Base-by-base conservation (phyloP, 92 coral and sea anemone genomes). In the Chrysogorgia sp. region DNA sequence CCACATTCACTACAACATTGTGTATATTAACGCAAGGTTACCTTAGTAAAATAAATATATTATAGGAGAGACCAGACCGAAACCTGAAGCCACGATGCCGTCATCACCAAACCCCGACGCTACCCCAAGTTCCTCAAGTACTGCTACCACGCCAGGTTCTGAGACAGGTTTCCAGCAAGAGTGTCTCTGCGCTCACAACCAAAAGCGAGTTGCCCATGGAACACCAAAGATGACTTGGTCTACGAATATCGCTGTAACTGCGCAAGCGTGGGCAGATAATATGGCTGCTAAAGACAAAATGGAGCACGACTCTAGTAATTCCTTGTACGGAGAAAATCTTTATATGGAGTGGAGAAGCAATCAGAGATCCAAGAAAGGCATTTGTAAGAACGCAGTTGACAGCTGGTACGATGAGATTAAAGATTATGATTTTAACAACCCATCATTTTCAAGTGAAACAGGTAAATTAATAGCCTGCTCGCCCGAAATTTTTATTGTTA, bases 151-250 rank as follows among this genome's bases (percentile, higher is more conserved):
- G 9, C 50, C 50, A 17, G 29, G 29, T 3, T 3, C 6, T 6
- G n/a, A 12, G 2, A 6, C n/a, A 47, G 53, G 2, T 2, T 57
- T 57, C 32, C 14, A 57, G 31, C 6, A 57, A 13, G 31, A 57
- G 63, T 57, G 63, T 29, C 34, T 57, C 10, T 57, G 63, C 23
- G 6, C 63, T 8, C 63, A 57, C 32, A 57, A 57, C 32, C 63
- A 13, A 57, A 57, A 57, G 23, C 29, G 63, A 23, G 23, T 3
- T 2, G 63, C 63, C 32, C 63, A 57, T 15, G 63, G 63, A 7
- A 29, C 34, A 15, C 63, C 63, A 13, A 3, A 3, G 4, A 29
- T 57, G 34, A 57, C 63, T 7, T 57, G 63, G 63, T 57, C 63
- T 1, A 31, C 29, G 5, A 31, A 57, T 29, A 57, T 57, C 17